Evolutionary conservation across 2,113 vertebrate species (phyloP).

Genomic region (Desmodus rotundus): DNA sequence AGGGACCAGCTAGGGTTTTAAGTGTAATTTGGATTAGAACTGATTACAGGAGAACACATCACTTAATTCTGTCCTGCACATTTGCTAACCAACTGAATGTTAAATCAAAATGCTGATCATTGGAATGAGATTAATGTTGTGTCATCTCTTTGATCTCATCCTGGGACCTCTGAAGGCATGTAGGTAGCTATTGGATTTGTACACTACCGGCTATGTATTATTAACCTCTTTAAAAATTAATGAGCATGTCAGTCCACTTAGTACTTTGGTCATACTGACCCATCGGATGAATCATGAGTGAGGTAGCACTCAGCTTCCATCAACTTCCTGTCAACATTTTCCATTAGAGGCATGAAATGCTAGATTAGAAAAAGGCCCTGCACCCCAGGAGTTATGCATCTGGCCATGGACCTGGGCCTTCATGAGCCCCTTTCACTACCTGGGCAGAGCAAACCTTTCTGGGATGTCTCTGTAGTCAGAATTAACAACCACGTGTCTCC

Average conservation of each 20-base stretch:
- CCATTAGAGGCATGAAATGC: neutral
- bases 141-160: neutral
- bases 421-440: neutral
- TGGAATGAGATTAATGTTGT: neutral
- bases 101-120: neutral
- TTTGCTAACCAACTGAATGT: neutral
- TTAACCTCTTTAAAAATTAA: slow-evolving; percentile 42
- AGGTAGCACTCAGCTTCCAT: neutral
- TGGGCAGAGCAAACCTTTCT: neutral
- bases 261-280: neutral
- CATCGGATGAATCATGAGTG: neutral
- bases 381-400: neutral
- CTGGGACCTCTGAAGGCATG: neutral
- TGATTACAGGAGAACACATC: neutral
- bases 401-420: neutral
- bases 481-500: neutral
- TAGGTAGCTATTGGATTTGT: neutral
- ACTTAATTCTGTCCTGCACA: neutral
- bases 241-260: neutral
- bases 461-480: neutral
- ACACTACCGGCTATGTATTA: neutral
- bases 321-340: neutral
- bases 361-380: neutral
- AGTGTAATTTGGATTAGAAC: neutral
- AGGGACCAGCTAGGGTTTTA: neutral